phyloP scores from a whole-genome alignment of 1,140 invertebrate species.

The Centruroides vittatus region DNA sequence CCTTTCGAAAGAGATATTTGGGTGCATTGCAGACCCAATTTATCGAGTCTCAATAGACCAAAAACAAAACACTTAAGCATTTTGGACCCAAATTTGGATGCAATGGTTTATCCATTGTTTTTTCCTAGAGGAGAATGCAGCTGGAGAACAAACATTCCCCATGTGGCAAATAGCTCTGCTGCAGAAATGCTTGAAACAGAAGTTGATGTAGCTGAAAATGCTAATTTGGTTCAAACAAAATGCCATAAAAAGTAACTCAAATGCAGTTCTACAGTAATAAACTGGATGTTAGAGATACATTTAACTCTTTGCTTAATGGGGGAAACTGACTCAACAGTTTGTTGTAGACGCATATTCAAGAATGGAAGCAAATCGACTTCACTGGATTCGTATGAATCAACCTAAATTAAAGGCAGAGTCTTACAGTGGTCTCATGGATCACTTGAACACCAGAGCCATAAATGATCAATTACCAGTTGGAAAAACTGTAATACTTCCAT shows the following conservation, averaged over 20 bases:
- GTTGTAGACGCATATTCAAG: conserved; percentile 36
- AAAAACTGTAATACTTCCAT: too few relatives aligned
- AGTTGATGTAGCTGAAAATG: too few relatives aligned
- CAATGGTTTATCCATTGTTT: background rate
- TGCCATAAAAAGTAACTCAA: background rate
- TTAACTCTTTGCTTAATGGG: conserved; percentile 15
- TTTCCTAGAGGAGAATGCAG: background rate
- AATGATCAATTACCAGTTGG: background rate
- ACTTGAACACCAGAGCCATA: background rate
- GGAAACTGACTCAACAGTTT: conserved; percentile 25
- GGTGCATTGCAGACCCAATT: background rate
- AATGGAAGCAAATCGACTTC: conserved; percentile 32
- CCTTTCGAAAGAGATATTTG: conserved; percentile 2
- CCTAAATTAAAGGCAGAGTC: conserved; percentile 31
- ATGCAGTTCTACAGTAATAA: background rate
- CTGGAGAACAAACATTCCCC: background rate
- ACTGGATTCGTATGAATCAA: conserved; percentile 32
- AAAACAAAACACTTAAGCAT: background rate
- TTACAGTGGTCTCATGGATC: conserved; percentile 31
- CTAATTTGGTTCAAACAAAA: too few relatives aligned
- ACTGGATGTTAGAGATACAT: conserved; percentile 3
- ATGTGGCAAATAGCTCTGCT: background rate
- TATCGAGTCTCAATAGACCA: background rate
- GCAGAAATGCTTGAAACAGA: too few relatives aligned
- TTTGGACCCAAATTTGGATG: background rate